Conservation (phyloP, 2,113 vertebrate genomes). For the Nerophis ophidion region DNA sequence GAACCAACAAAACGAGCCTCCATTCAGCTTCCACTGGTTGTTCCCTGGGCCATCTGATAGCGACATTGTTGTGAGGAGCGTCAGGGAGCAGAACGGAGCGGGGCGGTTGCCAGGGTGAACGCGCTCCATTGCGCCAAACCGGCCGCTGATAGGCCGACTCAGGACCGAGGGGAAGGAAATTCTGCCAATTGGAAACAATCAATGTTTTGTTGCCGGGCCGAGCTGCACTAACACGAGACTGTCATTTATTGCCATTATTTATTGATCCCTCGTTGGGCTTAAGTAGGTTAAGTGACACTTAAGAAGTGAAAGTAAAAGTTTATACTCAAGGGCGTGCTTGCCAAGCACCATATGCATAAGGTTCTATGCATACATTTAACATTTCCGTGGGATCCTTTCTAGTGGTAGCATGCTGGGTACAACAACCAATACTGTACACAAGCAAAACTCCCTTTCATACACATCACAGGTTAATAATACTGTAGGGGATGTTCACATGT, state of each 20-base stretch:
- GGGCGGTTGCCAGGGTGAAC: conserved; percentile 67
- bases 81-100: conserved; percentile 46
- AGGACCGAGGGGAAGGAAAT: conserved; percentile 47
- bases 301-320: not conserved
- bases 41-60: conserved; percentile 46
- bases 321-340: too few relatives aligned
- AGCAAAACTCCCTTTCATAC: too few relatives aligned
- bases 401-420: too few relatives aligned
- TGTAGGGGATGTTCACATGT: too few relatives aligned
- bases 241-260: conserved; percentile 51
- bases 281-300: conserved; percentile 36
- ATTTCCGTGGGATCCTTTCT: too few relatives aligned
- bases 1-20: not conserved
- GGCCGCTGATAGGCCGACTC: conserved; percentile 60
- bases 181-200: conserved; percentile 74
- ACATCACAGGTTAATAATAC: too few relatives aligned
- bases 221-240: conserved; percentile 54
- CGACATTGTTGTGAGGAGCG: conserved; percentile 42
- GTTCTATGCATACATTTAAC: too few relatives aligned
- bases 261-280: conserved; percentile 38
- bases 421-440: too few relatives aligned
- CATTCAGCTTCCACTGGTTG: conserved; percentile 27
- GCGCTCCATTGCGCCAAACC: conserved; percentile 46
- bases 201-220: conserved; percentile 72
- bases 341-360: not conserved